These are phyloP conservation scores for Natrix natrix DNA, from an alignment of 2,797 vertebrate species.

Conservation along the genomic window DNA sequence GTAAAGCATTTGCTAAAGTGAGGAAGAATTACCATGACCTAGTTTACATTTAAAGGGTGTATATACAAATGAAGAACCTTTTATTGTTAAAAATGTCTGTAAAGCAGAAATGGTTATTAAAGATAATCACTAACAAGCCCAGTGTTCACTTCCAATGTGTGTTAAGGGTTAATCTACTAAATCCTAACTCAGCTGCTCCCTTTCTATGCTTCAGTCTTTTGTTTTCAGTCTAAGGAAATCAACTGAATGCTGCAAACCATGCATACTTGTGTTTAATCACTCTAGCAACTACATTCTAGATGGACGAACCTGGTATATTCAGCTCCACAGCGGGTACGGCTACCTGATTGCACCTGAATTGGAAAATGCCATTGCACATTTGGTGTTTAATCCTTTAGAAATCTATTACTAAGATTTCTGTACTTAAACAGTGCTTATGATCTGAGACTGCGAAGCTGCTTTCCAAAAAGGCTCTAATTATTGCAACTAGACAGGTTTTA, in stretches of 20 bases:
- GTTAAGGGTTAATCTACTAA: neutral
- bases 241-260: neutral
- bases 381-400: conserved; percentile 19
- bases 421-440: conserved; percentile 16
- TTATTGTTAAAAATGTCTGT: neutral
- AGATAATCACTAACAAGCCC: neutral
- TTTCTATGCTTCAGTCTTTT: neutral
- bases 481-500: neutral
- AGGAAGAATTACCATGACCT: neutral
- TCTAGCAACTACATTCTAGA: conserved; percentile 18
- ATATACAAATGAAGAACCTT: neutral
- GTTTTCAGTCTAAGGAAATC: neutral
- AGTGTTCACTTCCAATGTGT: neutral
- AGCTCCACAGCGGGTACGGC: neutral
- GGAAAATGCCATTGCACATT: conserved; percentile 1
- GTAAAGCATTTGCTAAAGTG: neutral
- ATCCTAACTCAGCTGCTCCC: neutral
- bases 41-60: neutral
- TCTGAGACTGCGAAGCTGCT: conserved; percentile 7
- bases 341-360: conserved; percentile 1
- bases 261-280: conserved; percentile 10
- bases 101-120: neutral
- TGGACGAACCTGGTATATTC: neutral
- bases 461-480: conserved; percentile 18
- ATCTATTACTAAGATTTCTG: neutral